Evolutionary conservation across 35 echinoderm and acorn worm genomes (phyloP), one percentile per base, ranked within the genome.

Genomic region (Ophiothrix spiculata): DNA sequence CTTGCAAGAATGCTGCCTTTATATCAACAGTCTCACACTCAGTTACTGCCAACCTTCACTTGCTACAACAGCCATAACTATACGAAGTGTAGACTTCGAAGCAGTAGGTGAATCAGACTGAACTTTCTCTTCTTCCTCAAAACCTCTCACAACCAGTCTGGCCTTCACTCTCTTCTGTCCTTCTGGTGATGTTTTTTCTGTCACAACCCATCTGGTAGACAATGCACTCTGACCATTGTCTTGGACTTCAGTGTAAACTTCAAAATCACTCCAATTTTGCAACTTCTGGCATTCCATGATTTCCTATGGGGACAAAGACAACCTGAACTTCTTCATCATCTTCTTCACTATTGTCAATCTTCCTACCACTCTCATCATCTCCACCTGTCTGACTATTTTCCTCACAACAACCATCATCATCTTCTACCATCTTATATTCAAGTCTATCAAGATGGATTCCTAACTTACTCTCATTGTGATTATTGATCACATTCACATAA

Each of bases 201-300:
- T 79, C 19, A 79, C 60, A 17, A 89, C 77, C 87, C 74, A 87
- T 12, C 74, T 79, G 11, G 74, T 79, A 54, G 83, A 85, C 60
- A 76, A 74, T 32, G 56, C 38, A 14, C 23, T 73, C 39, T 85
- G 83, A 4, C 63, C 64, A 2, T 38, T 1, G 75, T 85, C 63
- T 0, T 74, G 31, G 38, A 87, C 76, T 38, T 87, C 77, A 21
- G 78, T 36, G 35, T 87, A 87, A 11, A 87, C 85, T 39, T 77
- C n/a, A 56, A 79, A 87, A 23, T 87, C 85, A 33, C 79, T 79
- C 76, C 85, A 87, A 33, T 87, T 85, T 32, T 84, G 83, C 6
- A 84, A 38, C 46, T 34, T 78, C 76, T 21, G 16, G 33, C 21
- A 34, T n/a, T 37, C 76, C 74, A 15, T 78, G 76, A 34, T 36